Evolutionary conservation across 2,113 vertebrate species (phyloP).

Genomic region (Albula glossodonta): DNA sequence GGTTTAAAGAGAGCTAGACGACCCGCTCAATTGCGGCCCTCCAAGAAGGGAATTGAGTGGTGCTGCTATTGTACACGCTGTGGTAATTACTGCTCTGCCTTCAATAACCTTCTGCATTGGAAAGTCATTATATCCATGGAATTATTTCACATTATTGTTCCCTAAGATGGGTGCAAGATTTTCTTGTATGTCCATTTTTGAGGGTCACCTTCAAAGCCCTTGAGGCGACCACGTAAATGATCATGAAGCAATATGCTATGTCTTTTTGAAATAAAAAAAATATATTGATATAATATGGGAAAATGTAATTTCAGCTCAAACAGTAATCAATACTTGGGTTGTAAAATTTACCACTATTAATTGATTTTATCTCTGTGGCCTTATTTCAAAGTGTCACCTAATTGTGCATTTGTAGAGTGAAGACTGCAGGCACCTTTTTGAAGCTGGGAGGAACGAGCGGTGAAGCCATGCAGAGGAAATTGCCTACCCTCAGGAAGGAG

Average conservation of each 20-base stretch:
- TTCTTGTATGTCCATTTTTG: background rate
- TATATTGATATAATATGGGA: background rate
- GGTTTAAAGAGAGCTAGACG: background rate
- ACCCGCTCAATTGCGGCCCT: background rate
- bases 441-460: background rate
- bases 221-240: background rate
- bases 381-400: background rate
- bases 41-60: background rate
- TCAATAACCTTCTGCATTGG: background rate
- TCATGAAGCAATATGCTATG: background rate
- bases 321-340: background rate
- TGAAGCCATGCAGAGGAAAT: background rate
- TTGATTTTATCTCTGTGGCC: background rate
- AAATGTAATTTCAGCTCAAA: background rate
- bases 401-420: background rate
- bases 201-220: background rate
- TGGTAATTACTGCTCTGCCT: background rate
- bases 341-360: background rate
- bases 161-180: background rate
- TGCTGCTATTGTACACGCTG: background rate
- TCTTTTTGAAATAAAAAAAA: too few species aligned
- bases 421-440: background rate
- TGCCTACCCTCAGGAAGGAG: constrained; percentile 91
- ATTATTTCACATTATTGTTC: background rate
- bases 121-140: background rate